Conservation (phyloP, 1,140 invertebrate genomes). For the Holcopasites calliopsidis region DNA sequence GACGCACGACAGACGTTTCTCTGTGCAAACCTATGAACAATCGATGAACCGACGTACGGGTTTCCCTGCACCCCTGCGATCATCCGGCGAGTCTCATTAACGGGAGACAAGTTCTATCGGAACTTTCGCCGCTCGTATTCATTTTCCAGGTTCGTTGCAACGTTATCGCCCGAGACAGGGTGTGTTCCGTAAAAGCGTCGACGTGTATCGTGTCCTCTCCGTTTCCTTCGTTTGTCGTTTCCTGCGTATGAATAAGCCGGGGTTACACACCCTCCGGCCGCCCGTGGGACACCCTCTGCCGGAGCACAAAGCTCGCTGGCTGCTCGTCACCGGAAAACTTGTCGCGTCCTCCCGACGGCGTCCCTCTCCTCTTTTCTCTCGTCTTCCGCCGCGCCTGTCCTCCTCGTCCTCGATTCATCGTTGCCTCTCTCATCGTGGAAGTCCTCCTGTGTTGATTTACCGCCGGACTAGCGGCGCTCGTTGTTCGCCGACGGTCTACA, state of each 20-base stretch:
- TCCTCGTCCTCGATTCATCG: constrained; percentile 33
- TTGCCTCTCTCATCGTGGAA: constrained; percentile 41
- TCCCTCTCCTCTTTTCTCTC: constrained; percentile 27
- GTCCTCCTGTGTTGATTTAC: constrained; percentile 60
- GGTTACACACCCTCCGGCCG: constrained; percentile 73
- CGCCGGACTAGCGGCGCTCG: constrained; percentile 42
- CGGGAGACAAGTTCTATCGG: constrained; percentile 16
- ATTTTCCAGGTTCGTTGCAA: constrained; percentile 48
- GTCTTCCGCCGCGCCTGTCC: constrained; percentile 8
- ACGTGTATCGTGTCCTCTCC: constrained; percentile 74
- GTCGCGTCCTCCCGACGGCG: constrained; percentile 59
- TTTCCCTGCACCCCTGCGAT: constrained; percentile 15
- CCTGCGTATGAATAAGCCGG: constrained; percentile 76
- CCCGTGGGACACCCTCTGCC: constrained; percentile 71
- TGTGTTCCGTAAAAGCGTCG: constrained; percentile 58
- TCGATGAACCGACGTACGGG: no score
- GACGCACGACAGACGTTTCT: no score
- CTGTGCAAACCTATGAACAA: no score
- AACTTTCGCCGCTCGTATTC: constrained; percentile 7
- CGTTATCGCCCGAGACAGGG: constrained; percentile 55
- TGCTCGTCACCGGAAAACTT: constrained; percentile 71
- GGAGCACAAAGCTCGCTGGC: constrained; percentile 63
- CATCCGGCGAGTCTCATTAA: background rate
- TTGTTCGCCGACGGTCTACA: constrained; percentile 32
- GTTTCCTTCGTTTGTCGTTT: constrained; percentile 74